phyloP scores from a whole-genome alignment of 53 echinoderm and acorn worm genomes.

The Apostichopus leukothele region DNA sequence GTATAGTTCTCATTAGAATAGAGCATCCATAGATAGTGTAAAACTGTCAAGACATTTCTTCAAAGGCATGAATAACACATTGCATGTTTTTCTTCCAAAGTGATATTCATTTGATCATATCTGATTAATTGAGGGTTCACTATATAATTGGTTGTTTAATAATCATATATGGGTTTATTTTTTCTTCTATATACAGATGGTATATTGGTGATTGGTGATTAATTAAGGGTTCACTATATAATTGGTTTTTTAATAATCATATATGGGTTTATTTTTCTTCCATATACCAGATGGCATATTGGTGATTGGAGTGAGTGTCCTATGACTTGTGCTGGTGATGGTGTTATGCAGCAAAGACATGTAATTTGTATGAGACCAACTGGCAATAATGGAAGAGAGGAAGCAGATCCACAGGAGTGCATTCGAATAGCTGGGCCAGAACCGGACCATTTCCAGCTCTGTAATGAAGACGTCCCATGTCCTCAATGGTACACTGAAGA shows the following conservation, averaged over 20 bases:
- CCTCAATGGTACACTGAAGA: conserved; percentile 72
- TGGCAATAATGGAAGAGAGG: background rate
- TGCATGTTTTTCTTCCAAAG: no score
- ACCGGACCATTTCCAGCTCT: conserved; percentile 45
- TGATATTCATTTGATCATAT: no score
- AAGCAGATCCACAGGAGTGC: conserved; percentile 23
- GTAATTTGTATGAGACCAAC: conserved; percentile 38
- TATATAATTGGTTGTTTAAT: no score
- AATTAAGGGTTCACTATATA: no score
- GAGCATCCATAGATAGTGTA: no score
- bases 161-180: no score
- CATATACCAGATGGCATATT: conserved; percentile 60
- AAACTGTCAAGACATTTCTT: no score
- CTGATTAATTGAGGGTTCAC: no score
- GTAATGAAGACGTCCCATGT: conserved; percentile 60
- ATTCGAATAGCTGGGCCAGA: conserved; percentile 19
- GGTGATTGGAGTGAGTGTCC: conserved; percentile 97
- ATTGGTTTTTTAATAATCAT: no score
- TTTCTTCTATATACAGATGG: conserved; percentile 63
- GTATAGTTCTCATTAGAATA: no score
- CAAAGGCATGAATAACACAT: no score
- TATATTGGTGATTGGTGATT: conserved; percentile 72
- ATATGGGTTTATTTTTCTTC: background rate
- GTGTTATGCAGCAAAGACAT: conserved; percentile 35
- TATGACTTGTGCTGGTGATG: conserved; percentile 69